Conservation (phyloP, 2,113 vertebrate species). For the Cepphus grylle region DNA sequence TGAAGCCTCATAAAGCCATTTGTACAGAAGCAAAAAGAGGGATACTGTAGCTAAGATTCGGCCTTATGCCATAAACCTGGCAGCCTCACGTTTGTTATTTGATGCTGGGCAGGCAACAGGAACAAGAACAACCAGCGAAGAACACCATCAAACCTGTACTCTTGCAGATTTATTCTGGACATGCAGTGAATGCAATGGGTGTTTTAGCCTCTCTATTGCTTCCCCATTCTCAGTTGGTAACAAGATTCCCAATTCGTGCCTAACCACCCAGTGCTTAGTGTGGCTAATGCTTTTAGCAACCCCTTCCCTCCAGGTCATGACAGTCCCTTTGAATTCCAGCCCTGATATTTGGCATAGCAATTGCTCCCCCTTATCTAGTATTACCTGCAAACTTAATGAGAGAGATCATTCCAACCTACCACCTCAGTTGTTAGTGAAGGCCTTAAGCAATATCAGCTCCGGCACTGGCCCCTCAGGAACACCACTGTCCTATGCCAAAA, state of each 20-base stretch:
- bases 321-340: neutral
- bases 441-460: neutral
- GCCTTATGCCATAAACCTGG: conserved; percentile 18
- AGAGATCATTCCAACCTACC: neutral
- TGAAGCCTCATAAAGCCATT: neutral
- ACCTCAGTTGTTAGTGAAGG: neutral
- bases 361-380: neutral
- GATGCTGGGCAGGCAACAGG: neutral
- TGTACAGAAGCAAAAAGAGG: neutral
- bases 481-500: neutral
- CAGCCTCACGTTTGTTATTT: neutral
- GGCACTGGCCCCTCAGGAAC: neutral
- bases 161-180: conserved; percentile 36
- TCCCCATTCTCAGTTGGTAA: neutral
- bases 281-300: neutral
- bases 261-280: neutral
- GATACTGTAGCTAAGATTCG: neutral
- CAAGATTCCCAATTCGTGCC: neutral
- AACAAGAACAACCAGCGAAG: neutral
- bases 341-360: neutral
- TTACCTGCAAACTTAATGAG: neutral
- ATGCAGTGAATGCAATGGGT: neutral
- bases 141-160: neutral
- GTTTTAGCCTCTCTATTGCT: neutral
- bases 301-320: neutral